These are phyloP conservation scores for Marmota monax DNA, from an alignment of 2,113 vertebrate species.

Conservation along the genomic window DNA sequence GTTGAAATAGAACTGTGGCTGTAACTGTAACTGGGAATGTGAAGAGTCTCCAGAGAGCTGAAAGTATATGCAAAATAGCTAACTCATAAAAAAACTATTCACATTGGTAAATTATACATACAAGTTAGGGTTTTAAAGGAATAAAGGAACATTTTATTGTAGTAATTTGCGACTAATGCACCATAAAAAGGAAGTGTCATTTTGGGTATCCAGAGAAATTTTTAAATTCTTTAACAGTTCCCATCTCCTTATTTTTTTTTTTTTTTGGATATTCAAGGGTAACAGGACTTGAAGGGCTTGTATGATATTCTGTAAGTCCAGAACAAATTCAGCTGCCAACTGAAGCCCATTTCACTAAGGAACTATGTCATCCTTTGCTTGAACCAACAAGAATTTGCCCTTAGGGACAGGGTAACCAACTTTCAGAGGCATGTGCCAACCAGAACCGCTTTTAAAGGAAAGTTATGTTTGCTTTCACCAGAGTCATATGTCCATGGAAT, in stretches of 20 bases:
- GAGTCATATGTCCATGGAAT: background rate
- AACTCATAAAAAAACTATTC: background rate
- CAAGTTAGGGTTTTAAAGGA: background rate
- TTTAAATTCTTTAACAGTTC: background rate
- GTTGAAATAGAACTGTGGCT: background rate
- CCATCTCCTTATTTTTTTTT: background rate
- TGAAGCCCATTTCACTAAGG: background rate
- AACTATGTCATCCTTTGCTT: background rate
- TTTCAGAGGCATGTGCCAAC: background rate
- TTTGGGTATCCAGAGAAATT: background rate
- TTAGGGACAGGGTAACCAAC: background rate
- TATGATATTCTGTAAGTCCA: background rate
- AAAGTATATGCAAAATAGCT: background rate
- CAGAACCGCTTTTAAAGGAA: background rate
- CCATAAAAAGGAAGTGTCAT: background rate
- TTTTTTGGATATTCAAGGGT: background rate
- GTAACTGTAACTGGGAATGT: background rate
- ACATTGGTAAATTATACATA: conserved; percentile 30
- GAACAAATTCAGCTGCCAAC: background rate
- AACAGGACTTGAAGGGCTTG: background rate
- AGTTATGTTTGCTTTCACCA: background rate
- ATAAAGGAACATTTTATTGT: conserved; percentile 43
- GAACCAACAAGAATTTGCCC: conserved; percentile 11
- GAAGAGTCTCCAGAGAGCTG: background rate
- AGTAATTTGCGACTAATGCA: conserved; percentile 38